phyloP scores from a whole-genome alignment of 2,888 invertebrate species.

The Drosophila ochracea region DNA sequence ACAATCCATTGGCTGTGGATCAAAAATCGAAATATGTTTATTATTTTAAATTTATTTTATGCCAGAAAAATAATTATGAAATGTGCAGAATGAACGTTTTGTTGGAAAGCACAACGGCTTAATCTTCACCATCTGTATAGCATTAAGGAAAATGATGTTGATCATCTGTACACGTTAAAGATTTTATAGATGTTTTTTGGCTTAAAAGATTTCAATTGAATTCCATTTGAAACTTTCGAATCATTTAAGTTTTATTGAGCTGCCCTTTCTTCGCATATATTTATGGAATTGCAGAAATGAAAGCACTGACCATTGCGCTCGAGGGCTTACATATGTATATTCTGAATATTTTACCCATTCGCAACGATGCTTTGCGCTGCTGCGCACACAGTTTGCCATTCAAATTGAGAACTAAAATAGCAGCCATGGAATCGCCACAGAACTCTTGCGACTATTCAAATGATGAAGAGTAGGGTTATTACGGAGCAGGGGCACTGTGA shows the following conservation, averaged over 20 bases:
- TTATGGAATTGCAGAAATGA: slow-evolving; percentile 45
- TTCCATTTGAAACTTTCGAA: slow-evolving; percentile 1
- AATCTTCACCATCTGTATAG: slow-evolving; percentile 3
- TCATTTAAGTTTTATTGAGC: slow-evolving; percentile 6
- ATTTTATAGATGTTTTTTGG: not conserved
- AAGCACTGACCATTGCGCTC: slow-evolving; percentile 21
- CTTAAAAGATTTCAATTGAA: not conserved
- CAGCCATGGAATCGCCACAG: slow-evolving; percentile 4
- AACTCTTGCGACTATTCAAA: slow-evolving; percentile 25
- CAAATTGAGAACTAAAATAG: slow-evolving; percentile 51
- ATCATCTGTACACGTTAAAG: not conserved
- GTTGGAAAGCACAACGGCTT: not conserved
- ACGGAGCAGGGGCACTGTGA: slow-evolving; percentile 20
- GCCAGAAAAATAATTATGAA: not conserved
- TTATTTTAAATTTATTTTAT: slow-evolving; percentile 27
- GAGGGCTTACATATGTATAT: slow-evolving; percentile 17
- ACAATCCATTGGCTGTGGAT: not conserved
- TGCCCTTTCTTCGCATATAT: slow-evolving; percentile 17
- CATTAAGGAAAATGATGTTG: not conserved
- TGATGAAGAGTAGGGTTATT: not conserved
- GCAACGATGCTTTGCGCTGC: not conserved
- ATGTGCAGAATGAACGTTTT: not conserved
- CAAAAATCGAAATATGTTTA: slow-evolving; percentile 16
- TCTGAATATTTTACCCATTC: slow-evolving; percentile 14
- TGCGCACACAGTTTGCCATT: slow-evolving; percentile 42